A percentile compares a stretch with the other conserved stretches of the same genome.
phyloP scores from a whole-genome alignment of 2,888 invertebrate species.

The Heliconius erato region DNA sequence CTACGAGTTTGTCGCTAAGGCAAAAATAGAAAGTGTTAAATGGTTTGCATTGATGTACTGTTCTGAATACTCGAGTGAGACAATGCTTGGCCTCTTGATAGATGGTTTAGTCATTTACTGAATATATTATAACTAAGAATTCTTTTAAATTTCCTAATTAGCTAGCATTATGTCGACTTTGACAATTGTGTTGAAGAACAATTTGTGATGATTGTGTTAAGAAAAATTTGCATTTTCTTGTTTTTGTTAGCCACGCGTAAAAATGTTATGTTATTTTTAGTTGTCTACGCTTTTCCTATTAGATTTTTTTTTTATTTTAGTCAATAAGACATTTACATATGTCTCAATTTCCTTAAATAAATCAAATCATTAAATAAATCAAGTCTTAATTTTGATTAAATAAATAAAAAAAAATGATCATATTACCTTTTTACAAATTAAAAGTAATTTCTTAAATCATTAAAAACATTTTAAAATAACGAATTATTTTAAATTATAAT shows the following conservation, averaged over 20 bases:
- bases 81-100: constrained; percentile 59
- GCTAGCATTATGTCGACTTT: constrained; percentile 25
- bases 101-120: constrained; percentile 51
- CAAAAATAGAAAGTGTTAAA: constrained; percentile 82
- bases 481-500: no score
- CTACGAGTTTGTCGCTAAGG: constrained; percentile 59
- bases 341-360: not conserved
- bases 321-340: not conserved
- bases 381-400: not conserved
- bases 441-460: not conserved
- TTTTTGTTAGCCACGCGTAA: not conserved
- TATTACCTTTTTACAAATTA: not conserved
- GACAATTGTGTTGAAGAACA: not conserved
- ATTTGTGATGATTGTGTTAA: not conserved
- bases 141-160: constrained; percentile 44
- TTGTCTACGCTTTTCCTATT: no score
- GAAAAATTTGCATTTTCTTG: constrained; percentile 2
- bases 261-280: not conserved
- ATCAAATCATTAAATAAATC: not conserved
- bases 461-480: not conserved
- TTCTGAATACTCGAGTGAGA: constrained; percentile 66
- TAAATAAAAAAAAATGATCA: no score
- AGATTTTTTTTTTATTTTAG: no score
- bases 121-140: constrained; percentile 46
- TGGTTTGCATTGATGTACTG: constrained; percentile 66